Conservation (phyloP, 1,140 invertebrate genomes). For the Calycopis cecrops region DNA sequence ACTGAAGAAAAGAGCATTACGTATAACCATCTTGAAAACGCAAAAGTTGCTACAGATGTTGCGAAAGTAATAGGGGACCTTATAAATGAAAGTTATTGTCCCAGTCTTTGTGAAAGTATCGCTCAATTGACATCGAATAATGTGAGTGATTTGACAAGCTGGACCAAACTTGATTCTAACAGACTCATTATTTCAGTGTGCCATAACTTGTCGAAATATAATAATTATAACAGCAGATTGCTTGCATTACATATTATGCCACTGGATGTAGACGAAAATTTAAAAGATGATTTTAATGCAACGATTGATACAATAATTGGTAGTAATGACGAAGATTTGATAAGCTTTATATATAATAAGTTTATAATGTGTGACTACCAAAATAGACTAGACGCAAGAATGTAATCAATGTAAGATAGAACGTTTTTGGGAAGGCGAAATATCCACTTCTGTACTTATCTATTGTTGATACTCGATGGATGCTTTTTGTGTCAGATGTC, state of each 20-base stretch:
- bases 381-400: background rate
- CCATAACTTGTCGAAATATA: constrained; percentile 14
- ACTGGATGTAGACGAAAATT: background rate
- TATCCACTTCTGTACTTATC: too few species aligned
- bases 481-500: too few species aligned
- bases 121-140: background rate
- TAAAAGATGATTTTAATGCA: background rate
- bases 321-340: constrained; percentile 10
- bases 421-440: background rate
- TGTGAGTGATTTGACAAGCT: background rate
- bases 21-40: constrained; percentile 11
- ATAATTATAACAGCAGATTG: constrained; percentile 13
- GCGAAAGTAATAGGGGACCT: constrained; percentile 25
- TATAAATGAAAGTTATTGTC: constrained; percentile 24
- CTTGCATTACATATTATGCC: constrained; percentile 15
- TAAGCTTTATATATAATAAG: constrained; percentile 13
- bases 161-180: background rate
- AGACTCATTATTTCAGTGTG: constrained; percentile 12
- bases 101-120: constrained; percentile 16
- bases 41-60: constrained; percentile 27
- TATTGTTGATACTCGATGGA: too few species aligned
- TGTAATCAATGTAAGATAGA: constrained; percentile 2
- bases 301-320: constrained; percentile 1
- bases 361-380: constrained; percentile 4
- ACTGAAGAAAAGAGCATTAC: constrained; percentile 2